Base-by-base conservation (phyloP, 1,140 invertebrate species). In the Nebria ingens region DNA sequence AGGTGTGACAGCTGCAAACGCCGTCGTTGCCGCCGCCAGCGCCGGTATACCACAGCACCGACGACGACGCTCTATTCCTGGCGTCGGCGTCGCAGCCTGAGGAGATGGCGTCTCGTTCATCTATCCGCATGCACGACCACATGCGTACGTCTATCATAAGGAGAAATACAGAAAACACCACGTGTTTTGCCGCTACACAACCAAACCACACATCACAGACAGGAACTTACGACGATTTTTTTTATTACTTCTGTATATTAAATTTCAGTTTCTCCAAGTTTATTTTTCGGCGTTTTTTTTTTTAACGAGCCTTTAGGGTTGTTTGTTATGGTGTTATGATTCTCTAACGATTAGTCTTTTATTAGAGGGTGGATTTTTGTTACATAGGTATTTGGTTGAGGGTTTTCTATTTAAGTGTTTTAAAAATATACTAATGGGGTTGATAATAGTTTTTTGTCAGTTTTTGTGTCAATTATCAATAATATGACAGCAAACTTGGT, bases 1-100 rank as follows among this genome's bases (percentile, higher is more conserved):
- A 45, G 40, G 40, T 45, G 40, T 17, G 17, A 45, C 40, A 45
- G 40, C 40, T 45, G 40, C 40, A n/a, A n/a, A n/a, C n/a, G n/a
- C n/a, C n/a, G n/a, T n/a, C n/a, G n/a, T n/a, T n/a, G n/a, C n/a
- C n/a, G n/a, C n/a, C n/a, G n/a, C n/a, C n/a, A n/a, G n/a, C n/a
- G n/a, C n/a, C n/a, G n/a, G n/a, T n/a, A n/a, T n/a, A n/a, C n/a
- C n/a, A n/a, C n/a, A n/a, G n/a, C n/a, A n/a, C n/a, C n/a, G n/a
- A n/a, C n/a, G n/a, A n/a, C n/a, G 40, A 9, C 3, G 3, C 40
- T 9, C 15, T 45, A 45, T 45, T 45, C 40, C 15, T 6, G 15
- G 40, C 40, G 40, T 45, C 40, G 40, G 40, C 40, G 40, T 11
- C 40, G 40, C 17, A 9, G 40, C 40, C 40, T 4, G n/a, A 6